phyloP scores from a whole-genome alignment of 2,888 invertebrate species.

The Ormia ochracea region DNA sequence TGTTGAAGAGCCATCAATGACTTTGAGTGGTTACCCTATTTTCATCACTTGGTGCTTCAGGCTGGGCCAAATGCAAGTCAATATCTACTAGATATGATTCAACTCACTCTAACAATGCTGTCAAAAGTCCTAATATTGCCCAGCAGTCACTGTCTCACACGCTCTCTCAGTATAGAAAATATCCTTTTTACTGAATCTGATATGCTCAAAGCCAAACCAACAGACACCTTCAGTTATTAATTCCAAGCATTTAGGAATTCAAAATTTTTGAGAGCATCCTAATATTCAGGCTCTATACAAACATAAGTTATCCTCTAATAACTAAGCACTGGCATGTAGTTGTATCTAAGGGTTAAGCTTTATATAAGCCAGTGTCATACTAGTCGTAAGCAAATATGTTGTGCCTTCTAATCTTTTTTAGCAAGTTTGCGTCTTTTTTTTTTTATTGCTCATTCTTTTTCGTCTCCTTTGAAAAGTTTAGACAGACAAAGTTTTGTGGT shows the following conservation, averaged over 20 bases:
- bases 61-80: too few species aligned
- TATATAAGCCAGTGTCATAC: slow-evolving; percentile 59
- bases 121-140: too few species aligned
- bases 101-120: too few species aligned
- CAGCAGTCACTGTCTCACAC: too few species aligned
- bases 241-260: neutral
- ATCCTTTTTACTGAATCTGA: too few species aligned
- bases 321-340: neutral
- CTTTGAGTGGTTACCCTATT: too few species aligned
- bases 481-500: slow-evolving; percentile 61
- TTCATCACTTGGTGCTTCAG: too few species aligned
- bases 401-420: slow-evolving; percentile 56
- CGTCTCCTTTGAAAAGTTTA: slow-evolving; percentile 49
- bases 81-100: too few species aligned
- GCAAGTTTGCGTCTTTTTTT: neutral
- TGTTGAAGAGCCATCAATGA: neutral
- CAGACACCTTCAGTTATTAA: too few species aligned
- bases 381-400: slow-evolving; percentile 59
- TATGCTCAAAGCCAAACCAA: too few species aligned
- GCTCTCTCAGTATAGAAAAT: too few species aligned
- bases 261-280: neutral
- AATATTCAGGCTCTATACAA: neutral
- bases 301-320: slow-evolving; percentile 11
- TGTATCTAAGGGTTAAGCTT: slow-evolving; percentile 58
- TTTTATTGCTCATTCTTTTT: slow-evolving; percentile 1